Base-by-base conservation (phyloP, 2,113 vertebrate species). In the Deroptyus accipitrinus region DNA sequence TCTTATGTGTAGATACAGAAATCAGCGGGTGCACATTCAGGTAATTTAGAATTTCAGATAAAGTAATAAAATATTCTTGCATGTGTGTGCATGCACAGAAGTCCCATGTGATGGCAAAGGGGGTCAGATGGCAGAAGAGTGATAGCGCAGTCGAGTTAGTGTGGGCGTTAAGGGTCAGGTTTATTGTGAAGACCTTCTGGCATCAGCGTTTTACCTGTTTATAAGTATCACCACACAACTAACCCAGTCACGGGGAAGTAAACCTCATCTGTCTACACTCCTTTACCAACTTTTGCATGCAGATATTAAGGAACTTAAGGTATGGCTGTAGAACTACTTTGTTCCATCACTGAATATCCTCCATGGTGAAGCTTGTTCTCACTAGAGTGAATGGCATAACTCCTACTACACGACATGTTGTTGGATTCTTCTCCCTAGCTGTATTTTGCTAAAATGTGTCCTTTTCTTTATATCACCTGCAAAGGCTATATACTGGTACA, bases 21-120 rank as follows among this genome's bases (percentile, higher is more conserved):
- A 92, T 41, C 1, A 0, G 4, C 13, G 44, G 31, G 14, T 28
- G 46, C 15, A 16, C 0, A 0, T 8, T 57, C 37, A 63, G 61
- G 18, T 12, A 35, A 61, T 18, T 39, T 76, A 27, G 33, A 22
- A 88, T 30, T 0, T 1, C 37, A 59, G 39, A 42, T 20, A 31
- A 67, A 70, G 30, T 13, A 78, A 41, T 15, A 51, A 67, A 46
- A 4, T 11, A 30, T 55, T 63, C 17, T 30, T 62, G 10, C 4
- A 16, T 6, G 9, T 23, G 11, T 17, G 52, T 39, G 27, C 19
- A 28, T 7, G 18, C 33, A 80, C 35, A 48, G 27, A 73, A 92
- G 30, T 22, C 24, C 14, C 12, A 66, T 6, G 11, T 3, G 49
- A 48, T 4, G 76, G n/a, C 1, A 4, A 77, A 74, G 17, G 9